Conservation (phyloP, 2,888 invertebrate genomes). For the Drosophila maculinotata region DNA sequence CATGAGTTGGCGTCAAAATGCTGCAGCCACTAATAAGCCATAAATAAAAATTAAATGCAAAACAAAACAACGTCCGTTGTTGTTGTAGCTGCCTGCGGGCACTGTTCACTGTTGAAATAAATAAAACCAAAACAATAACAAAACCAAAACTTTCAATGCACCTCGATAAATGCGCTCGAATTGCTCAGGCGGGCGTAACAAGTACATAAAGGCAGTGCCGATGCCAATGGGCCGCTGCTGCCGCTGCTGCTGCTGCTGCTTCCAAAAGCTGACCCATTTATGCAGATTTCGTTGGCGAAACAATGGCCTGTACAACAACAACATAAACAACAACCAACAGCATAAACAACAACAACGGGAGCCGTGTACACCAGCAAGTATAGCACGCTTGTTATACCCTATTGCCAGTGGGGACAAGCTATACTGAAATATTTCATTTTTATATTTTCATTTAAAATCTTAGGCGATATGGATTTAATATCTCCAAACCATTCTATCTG, state of each 20-base stretch:
- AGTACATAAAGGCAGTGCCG: slow-evolving; percentile 70
- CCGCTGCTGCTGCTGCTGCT: slow-evolving; percentile 15
- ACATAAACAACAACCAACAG: slow-evolving; percentile 22
- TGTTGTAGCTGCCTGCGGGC: slow-evolving; percentile 16
- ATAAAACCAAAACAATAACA: slow-evolving; percentile 19
- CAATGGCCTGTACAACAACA: slow-evolving; percentile 64
- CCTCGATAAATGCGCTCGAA: slow-evolving; percentile 34
- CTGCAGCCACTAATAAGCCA: slow-evolving; percentile 55
- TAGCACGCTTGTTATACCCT: slow-evolving; percentile 46
- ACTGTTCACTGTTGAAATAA: slow-evolving; percentile 18
- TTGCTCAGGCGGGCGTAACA: slow-evolving; percentile 55
- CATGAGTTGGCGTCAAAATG: slow-evolving; percentile 60
- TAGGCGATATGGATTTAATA: no score
- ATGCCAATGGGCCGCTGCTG: slow-evolving; percentile 36
- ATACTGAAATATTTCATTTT: neutral
- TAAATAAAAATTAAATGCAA: slow-evolving; percentile 59
- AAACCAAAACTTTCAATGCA: slow-evolving; percentile 48
- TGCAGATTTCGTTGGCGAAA: slow-evolving; percentile 71
- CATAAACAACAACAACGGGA: slow-evolving; percentile 43
- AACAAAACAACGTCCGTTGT: slow-evolving; percentile 20
- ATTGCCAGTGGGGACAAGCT: neutral
- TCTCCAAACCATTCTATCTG: no score
- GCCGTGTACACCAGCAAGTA: slow-evolving; percentile 63
- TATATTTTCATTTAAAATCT: no score
- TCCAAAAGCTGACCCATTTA: slow-evolving; percentile 74